These are phyloP conservation scores for Ochotona curzoniae DNA, from an alignment of 2,113 vertebrate species.

Conservation along the genomic window DNA sequence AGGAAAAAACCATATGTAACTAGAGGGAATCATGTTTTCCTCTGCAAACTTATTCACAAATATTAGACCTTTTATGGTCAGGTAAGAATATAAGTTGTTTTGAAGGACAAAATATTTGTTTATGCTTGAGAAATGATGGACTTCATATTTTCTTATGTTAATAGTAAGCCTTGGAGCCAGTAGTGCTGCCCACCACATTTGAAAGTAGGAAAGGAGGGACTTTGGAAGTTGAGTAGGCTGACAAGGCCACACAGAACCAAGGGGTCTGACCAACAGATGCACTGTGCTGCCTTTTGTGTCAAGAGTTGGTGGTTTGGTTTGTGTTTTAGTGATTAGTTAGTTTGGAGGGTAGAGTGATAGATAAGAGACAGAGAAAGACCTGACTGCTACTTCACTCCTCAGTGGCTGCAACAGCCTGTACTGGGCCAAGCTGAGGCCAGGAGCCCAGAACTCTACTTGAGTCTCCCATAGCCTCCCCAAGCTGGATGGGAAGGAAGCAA, in stretches of 20 bases:
- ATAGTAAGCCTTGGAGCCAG: neutral
- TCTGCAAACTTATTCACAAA: neutral
- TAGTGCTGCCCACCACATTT: neutral
- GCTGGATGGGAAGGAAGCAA: too few relatives aligned
- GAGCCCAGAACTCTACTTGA: too few relatives aligned
- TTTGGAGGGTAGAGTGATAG: too few relatives aligned
- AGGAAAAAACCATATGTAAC: neutral
- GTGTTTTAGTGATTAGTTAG: neutral
- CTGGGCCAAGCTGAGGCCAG: too few relatives aligned
- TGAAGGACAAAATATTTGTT: neutral
- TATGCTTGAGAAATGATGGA: neutral
- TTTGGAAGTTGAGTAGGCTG: neutral
- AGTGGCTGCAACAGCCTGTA: too few relatives aligned
- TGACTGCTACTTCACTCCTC: too few relatives aligned
- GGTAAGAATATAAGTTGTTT: neutral
- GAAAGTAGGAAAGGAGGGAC: neutral
- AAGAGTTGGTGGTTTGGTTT: neutral
- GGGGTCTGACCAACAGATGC: neutral
- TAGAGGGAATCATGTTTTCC: constrained; percentile 29
- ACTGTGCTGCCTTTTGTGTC: neutral
- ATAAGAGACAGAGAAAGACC: too few relatives aligned
- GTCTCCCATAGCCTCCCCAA: too few relatives aligned
- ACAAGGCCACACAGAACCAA: neutral
- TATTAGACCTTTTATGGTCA: neutral
- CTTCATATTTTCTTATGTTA: neutral